Base-by-base conservation (phyloP, 2,113 vertebrate genomes). In the Semnopithecus entellus region DNA sequence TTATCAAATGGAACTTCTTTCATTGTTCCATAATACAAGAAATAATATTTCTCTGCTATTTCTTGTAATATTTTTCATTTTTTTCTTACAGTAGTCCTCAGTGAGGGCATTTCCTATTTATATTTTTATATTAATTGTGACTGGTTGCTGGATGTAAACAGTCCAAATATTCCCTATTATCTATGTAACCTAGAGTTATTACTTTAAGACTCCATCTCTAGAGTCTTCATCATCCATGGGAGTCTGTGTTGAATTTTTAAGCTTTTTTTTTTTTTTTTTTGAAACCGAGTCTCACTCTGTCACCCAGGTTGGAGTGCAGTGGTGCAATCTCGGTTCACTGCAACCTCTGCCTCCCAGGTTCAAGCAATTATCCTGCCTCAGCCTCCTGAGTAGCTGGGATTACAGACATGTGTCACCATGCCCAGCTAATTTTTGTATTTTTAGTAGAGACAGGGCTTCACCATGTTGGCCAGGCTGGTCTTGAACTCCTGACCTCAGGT, bases 181-280 rank as follows among this genome's bases (percentile, higher is more conserved):
- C 57, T 89, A 1, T 88, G 13, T 82, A 95, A 75, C 8, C 14
- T 43, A 6, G 64, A 38, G n/a, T 57, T 96, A 30, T 66, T 88
- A 48, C 79, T 90, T 90, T 78, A 87, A 80, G 22, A 75, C 4
- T 96, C 35, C 68, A 40, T 85, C 50, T 96, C 48, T 81, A 35
- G 87, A 25, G 20, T 48, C 66, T 90, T 89, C 73, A 17, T 93
- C 80, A 90, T 83, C 45, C 85, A 7, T 57, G 22, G 7, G 43
- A 87, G 18, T 55, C 59, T 64, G 45, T 43, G 92, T 90, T 72
- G n/a, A 70, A 55, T 76, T 94, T 68, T 73, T 20, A 81, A 70
- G 68, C 17, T 70, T 70, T n/a, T n/a, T 18, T 68, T 35, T 17
- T 13, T 61, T 61, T 27, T 61, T 61, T 30, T 64, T 64, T 64